Evolutionary conservation across 2,113 vertebrate genomes (phyloP), one percentile per base, ranked within the genome.

Genomic region (Chaenogobius annularis): DNA sequence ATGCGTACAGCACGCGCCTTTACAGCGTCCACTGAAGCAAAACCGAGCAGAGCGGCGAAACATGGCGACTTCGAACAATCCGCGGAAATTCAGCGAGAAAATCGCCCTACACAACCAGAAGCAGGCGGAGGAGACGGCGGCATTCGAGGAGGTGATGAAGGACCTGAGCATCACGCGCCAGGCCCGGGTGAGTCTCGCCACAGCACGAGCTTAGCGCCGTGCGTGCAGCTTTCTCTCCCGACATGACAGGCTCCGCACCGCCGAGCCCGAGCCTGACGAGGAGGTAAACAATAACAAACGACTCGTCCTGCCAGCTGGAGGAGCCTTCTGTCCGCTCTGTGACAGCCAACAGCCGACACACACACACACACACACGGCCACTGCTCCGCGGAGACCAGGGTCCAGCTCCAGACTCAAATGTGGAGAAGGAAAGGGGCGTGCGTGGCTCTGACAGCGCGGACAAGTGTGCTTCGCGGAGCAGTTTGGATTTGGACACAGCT

Each of bases 31-130:
- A 74, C 20, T 73, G 84, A 75, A 68, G 78, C 59, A 83, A 87
- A 90, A 84, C 83, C 69, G 84, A 88, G 89, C 90, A 89, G 91
- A 83, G 77, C 83, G 90, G 90, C 90, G 93, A 93, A 96, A 95
- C 94, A 96, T 96, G 95, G 95, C 95, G 95, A 95, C 95, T 89
- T 94, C 95, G 91, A 96, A 94, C 94, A 96, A 96, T 95, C 95
- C 95, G 91, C 95, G 95, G 90, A 96, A 96, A 96, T 96, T 96
- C 87, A 96, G 95, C 92, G 95, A 96, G 92, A 96, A 96, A 93
- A 96, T 96, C 90, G 95, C 95, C 76, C 90, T 96, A 88, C 95
- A 96, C 79, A 95, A 94, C 85, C 95, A 96, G 92, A 96, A 96
- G 88, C 95, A 96, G 90, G 95, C 95, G n/a, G 95, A 96, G 93